phyloP scores from a whole-genome alignment of 2,797 vertebrate species.

The Clarias platycephalus region DNA sequence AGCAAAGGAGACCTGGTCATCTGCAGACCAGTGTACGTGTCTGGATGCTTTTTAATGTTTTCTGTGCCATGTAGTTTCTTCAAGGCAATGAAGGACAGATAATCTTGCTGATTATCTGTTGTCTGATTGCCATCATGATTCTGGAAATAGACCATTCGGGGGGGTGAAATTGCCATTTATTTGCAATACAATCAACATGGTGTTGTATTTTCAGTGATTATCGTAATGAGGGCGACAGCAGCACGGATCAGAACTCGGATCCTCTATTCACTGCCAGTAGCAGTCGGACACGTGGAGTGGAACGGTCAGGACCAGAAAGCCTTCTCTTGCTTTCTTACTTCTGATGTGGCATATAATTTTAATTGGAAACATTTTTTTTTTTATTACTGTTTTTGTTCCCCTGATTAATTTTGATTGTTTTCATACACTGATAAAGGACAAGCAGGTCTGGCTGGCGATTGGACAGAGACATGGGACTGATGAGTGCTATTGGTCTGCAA shows the following conservation, averaged over 20 bases:
- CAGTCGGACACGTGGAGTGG: conserved; percentile 80
- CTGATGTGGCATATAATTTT: neutral
- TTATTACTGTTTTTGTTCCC: too few species aligned
- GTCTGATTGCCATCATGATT: conserved; percentile 59
- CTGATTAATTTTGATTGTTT: conserved; percentile 7
- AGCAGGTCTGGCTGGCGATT: conserved; percentile 91
- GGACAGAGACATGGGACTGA: conserved; percentile 96
- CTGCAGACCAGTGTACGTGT: conserved; percentile 94
- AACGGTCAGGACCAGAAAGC: conserved; percentile 75
- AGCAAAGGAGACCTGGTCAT: conserved; percentile 99
- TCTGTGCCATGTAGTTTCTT: neutral
- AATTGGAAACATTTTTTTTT: neutral
- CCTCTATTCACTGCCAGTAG: conserved; percentile 81
- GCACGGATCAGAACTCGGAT: conserved; percentile 86
- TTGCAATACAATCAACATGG: conserved; percentile 44
- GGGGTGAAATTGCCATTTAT: neutral
- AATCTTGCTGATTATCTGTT: neutral
- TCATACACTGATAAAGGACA: conserved; percentile 68
- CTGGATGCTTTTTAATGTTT: neutral
- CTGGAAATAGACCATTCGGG: neutral
- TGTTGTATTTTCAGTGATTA: conserved; percentile 80
- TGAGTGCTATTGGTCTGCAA: conserved; percentile 97
- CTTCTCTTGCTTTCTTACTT: neutral
- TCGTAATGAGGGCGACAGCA: conserved; percentile 88
- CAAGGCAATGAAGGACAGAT: too few species aligned